Conservation (phyloP, 2,888 invertebrate genomes). For the Diadegma fenestrale region DNA sequence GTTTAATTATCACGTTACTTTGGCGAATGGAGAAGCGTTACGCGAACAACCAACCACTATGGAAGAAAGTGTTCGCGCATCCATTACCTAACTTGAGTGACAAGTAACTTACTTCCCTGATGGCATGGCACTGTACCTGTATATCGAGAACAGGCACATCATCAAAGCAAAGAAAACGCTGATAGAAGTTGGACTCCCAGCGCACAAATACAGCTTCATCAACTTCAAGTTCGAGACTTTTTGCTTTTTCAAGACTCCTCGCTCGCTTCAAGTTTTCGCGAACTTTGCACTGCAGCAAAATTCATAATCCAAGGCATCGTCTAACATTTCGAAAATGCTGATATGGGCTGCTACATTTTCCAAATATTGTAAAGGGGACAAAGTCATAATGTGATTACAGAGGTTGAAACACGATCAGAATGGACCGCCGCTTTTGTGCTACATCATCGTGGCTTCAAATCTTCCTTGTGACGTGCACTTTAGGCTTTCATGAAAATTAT, state of each 20-base stretch:
- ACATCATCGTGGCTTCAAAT: background rate
- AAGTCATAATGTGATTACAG: background rate
- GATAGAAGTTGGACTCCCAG: slow-evolving; percentile 21
- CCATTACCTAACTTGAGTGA: slow-evolving; percentile 76
- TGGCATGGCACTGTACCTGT: slow-evolving; percentile 1
- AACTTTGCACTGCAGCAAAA: background rate
- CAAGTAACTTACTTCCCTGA: slow-evolving; percentile 50
- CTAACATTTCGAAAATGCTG: background rate
- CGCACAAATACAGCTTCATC: background rate
- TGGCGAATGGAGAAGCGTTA: slow-evolving; percentile 65
- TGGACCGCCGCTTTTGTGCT: background rate
- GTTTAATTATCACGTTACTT: slow-evolving; percentile 84
- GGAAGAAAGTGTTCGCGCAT: slow-evolving; percentile 73
- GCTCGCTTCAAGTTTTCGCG: background rate
- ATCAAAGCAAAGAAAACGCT: slow-evolving; percentile 9
- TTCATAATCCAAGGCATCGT: background rate
- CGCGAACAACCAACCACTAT: slow-evolving; percentile 66
- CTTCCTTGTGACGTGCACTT: background rate
- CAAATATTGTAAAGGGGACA: background rate
- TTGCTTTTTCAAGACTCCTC: background rate
- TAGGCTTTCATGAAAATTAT: background rate
- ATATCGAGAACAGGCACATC: slow-evolving; percentile 11
- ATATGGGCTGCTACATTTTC: background rate
- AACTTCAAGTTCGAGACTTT: background rate
- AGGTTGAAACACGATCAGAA: background rate